Base-by-base conservation (phyloP, 2,113 vertebrate species). In the Megaceryle torquata region DNA sequence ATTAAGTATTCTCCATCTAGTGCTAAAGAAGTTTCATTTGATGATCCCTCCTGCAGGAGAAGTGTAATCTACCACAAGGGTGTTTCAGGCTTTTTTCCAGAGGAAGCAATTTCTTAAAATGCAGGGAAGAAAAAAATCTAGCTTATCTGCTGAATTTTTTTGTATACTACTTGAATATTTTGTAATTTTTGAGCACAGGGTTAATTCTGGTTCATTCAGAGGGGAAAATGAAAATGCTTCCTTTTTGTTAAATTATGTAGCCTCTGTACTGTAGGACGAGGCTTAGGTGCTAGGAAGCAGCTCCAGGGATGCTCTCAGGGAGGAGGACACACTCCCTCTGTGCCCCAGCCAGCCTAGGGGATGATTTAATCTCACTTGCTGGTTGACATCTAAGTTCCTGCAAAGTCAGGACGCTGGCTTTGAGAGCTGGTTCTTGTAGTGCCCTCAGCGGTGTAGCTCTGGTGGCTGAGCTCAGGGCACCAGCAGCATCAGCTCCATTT, bases 351-450 rank as follows among this genome's bases (percentile, higher is more conserved):
- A 59, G 21, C 54, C 29, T 11, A 5, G 7, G 5, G 3, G 31
- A 4, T 3, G 15, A 22, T 48, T 80, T 41, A 54, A 7, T 63
- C 1, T 19, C 4, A 61, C 33, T 69, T 46, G 51, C 46, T 74
- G 56, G 24, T 10, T 74, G 46, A 33, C 15, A 2, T 24, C 39
- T 91, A 57, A 22, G 60, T 71, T 79, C 57, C 33, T 72, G 12
- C 2, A 0, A 25, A 88, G n/a, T 12, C 12, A 1, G 39, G 48
- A n/a, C 0, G 0, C 7, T 75, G 19, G 4, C 33, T 46, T 93
- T 67, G 19, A 51, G 80, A 56, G 59, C 35, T 77, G 37, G 11
- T 74, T 65, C 54, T 39, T 7, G 1, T 22, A 11, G 43, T 60
- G 48, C 26, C 29, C 22, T 68, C 1, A 0, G n/a, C 16, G 61